These are phyloP conservation scores for Phaethon lepturus DNA, from an alignment of 2,113 vertebrate genomes.

Conservation along the genomic window DNA sequence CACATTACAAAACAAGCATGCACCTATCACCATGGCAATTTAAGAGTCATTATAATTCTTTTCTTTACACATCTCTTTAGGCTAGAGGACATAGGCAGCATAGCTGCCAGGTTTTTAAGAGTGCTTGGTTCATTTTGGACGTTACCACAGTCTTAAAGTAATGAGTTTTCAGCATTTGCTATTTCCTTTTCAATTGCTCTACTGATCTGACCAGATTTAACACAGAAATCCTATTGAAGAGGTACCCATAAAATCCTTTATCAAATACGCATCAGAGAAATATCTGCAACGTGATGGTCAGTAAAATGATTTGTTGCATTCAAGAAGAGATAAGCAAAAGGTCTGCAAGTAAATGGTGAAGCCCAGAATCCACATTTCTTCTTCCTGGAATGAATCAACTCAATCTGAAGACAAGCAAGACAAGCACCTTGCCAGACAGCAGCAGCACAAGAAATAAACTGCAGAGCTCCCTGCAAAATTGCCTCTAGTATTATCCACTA, in stretches of 20 bases:
- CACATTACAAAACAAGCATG: background rate
- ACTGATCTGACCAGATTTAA: background rate
- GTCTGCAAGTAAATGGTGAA: background rate
- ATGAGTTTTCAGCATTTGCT: background rate
- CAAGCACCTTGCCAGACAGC: background rate
- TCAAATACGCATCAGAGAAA: background rate
- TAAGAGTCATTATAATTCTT: background rate
- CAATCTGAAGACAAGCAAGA: background rate
- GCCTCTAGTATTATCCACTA: background rate
- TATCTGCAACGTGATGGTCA: background rate
- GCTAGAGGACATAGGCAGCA: background rate
- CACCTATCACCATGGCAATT: background rate
- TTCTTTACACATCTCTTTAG: background rate
- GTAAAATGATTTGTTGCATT: background rate
- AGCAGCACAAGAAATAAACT: background rate
- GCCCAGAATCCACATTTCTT: background rate
- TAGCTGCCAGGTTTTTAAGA: background rate
- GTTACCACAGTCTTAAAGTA: background rate
- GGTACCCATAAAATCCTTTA: background rate
- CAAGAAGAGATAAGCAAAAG: background rate
- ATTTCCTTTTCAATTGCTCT: background rate
- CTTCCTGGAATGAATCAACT: background rate
- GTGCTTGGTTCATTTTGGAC: background rate
- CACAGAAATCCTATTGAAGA: background rate
- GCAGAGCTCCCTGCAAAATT: background rate